Conservation (phyloP, 2,888 invertebrate genomes). For the Xylota sylvarum region DNA sequence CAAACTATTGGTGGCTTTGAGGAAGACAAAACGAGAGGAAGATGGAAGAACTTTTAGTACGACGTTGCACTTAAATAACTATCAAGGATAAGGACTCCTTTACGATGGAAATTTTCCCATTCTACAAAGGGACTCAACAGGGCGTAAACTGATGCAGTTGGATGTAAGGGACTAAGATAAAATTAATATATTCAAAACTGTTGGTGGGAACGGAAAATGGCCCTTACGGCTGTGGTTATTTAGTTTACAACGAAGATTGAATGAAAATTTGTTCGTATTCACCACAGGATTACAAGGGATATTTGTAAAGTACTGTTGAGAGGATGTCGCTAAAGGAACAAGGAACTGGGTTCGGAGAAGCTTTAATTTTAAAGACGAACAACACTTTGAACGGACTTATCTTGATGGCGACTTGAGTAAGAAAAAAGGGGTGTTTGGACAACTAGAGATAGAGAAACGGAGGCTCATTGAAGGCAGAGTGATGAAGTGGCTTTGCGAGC, state of each 20-base stretch:
- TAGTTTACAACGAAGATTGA: conserved; percentile 11
- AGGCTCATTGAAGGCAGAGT: too few species aligned
- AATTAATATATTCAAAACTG: conserved; percentile 55
- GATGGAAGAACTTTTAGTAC: conserved; percentile 15
- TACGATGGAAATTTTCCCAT: conserved; percentile 55
- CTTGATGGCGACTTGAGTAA: too few species aligned
- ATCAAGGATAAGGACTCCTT: conserved; percentile 38
- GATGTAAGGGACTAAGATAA: background rate
- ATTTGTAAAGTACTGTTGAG: background rate
- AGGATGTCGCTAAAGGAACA: too few species aligned
- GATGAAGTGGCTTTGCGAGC: too few species aligned
- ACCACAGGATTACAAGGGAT: conserved; percentile 8
- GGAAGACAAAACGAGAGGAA: too few species aligned
- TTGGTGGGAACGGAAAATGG: background rate
- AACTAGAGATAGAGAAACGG: too few species aligned
- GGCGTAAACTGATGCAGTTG: conserved; percentile 1
- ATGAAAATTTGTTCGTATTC: conserved; percentile 7
- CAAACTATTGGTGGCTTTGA: conserved; percentile 54
- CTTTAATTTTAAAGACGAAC: too few species aligned
- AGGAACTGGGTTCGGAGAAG: too few species aligned
- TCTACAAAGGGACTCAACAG: conserved; percentile 16
- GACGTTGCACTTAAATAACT: conserved; percentile 47
- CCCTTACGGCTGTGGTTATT: background rate
- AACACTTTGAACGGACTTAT: too few species aligned
- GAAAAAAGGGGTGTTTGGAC: too few species aligned